These are phyloP conservation scores for Cotesia typhae DNA, from an alignment of 1,140 invertebrate species.

Conservation along the genomic window DNA sequence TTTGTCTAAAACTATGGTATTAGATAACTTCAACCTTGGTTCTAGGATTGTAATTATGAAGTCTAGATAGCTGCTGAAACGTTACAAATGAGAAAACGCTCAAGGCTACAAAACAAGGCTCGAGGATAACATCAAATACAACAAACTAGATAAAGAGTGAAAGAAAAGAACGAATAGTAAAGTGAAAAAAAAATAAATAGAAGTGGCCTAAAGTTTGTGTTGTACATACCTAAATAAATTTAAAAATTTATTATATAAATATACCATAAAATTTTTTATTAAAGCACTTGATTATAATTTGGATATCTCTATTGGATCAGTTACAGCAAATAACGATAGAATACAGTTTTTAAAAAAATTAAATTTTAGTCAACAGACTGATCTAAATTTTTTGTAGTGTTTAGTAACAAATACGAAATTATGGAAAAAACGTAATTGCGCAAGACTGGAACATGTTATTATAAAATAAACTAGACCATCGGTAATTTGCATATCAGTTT, in stretches of 20 bases:
- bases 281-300: no score
- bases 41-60: slow-evolving; percentile 48
- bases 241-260: no score
- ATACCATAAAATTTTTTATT: neutral
- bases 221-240: no score
- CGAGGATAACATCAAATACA: slow-evolving; percentile 12
- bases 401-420: neutral
- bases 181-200: slow-evolving; percentile 19
- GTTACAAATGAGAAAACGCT: slow-evolving; percentile 46
- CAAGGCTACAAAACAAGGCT: slow-evolving; percentile 43
- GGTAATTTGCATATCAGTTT: slow-evolving; percentile 3
- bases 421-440: neutral
- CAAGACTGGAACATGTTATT: slow-evolving; percentile 10
- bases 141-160: slow-evolving; percentile 3
- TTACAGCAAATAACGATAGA: no score
- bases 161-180: slow-evolving; percentile 10
- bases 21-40: slow-evolving; percentile 58
- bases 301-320: no score
- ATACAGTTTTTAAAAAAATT: no score
- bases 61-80: slow-evolving; percentile 42
- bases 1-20: slow-evolving; percentile 45
- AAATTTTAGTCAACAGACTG: neutral
- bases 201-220: neutral
- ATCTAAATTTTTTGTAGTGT: neutral
- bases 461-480: slow-evolving; percentile 22